Base-by-base conservation (phyloP, 2,113 vertebrate genomes). In the Urocynchramus pylzowi region DNA sequence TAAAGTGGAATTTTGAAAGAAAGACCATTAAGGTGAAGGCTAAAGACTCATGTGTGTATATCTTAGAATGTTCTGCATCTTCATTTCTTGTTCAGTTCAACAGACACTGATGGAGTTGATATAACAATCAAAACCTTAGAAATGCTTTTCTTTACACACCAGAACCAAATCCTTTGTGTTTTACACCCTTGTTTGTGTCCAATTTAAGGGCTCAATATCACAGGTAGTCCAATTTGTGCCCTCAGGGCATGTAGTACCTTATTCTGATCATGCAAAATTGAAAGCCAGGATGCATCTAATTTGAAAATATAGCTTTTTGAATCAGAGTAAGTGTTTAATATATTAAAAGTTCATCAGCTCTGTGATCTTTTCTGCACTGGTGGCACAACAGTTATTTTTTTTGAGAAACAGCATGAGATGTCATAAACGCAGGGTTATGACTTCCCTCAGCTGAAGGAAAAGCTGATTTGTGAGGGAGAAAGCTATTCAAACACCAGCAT, bases 371-470 rank as follows among this genome's bases (percentile, higher is more conserved):
- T 79, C 84, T 76, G 75, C 56, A 70, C 60, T 79, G 53, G 53
- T 93, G 61, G 71, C 74, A 90, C 35, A 85, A 73, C 68, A 84
- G 82, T 95, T 95, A 93, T 93, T 97, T 96, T 97, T 97, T 70
- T 94, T n/a, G 35, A 91, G 78, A 84, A 96, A 77, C 91, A 94
- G 84, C 83, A 70, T 88, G 90, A 95, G 78, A 75, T 86, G 54
- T 89, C 53, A 94, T 95, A 94, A 95, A 74, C 71, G 57, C 31
- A 44, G 64, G 78, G 68, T 94, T 93, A 89, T 92, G 91, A 90
- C 84, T 95, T 94, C 78, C 52, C 30, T 94, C 68, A 81, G 91
- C 64, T 78, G 53, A 94, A 86, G 65, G 65, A 90, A 86, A 95
- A 89, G 67, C 57, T 94, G 93, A 88, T 79, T 96, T 95, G 70